Evolutionary conservation across 92 coral and sea anemone species (phyloP), one percentile per base, ranked within the genome.

Genomic region (Phenganax subtilis): DNA sequence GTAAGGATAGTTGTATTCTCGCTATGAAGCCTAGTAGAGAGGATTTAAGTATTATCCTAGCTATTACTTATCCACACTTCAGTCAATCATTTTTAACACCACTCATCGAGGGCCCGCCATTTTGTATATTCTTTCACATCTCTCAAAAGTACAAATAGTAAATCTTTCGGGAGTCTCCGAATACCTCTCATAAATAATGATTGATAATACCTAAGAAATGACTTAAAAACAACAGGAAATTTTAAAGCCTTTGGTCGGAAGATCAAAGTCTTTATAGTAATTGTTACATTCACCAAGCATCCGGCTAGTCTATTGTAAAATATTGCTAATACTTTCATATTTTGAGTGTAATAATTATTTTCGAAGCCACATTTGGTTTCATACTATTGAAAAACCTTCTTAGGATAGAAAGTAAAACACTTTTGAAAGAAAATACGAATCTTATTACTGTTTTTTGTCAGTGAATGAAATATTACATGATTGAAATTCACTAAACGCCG

Each of bases 351-450:
- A 37, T 37, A 37, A 1, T 1, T 37, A 37, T 1, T 37, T 37
- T 37, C 47, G 0, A 11, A 30, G 10, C 53, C 73, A 37, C 29
- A 6, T 29, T 30, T 30, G 52, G 52, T 68, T 9, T 51, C 11
- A 68, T 1, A 68, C 31, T 37, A 37, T 10, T 68, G 11, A 51
- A 30, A 10, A 9, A 30, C 10, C 2, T 0, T 5, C 47, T 6
- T 37, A 68, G 12, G 11, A 30, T 14, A 53, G 29, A 30, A 14
- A 68, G 15, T 12, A 16, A 28, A 9, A 0, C 11, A 12, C 12
- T 37, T 37, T 68, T 28, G 52, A 53, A n/a, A 30, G 8, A 20
- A 68, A 76, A 82, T 75, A 15, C 80, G 81, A 54, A 81, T 83
- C 55, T 82, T 55, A 44, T 55, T 8, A 71, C 72, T 75, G 53